Evolutionary conservation across 1,140 invertebrate genomes (phyloP), one percentile per base, ranked within the genome.

Genomic region (Batillaria attramentaria): DNA sequence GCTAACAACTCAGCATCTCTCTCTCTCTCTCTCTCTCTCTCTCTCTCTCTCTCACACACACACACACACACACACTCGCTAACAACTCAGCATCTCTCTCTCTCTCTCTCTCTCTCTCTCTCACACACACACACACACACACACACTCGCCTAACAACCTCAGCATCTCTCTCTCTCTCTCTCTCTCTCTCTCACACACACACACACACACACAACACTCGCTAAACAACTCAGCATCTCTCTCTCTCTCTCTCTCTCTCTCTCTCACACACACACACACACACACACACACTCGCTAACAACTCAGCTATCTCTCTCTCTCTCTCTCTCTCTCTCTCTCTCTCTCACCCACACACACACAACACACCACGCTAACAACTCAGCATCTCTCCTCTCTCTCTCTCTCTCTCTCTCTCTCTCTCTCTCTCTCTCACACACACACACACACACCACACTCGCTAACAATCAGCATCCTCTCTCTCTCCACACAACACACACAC

Each of bases 341-440:
- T 16, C 50, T 16, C 13, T 16, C 50, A 54, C 50, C 16, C 50
- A 54, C 50, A 54, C 13, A 54, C 13, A 54, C 13, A 54, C 50
- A 54, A 16, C 16, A 16, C 16, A 16, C 16, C 13, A 54, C 50
- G n/a, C 50, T 16, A 16, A 54, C 50, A 54, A 16, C 16, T 13
- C 16, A 16, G n/a, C 50, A 54, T n/a, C 16, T 8, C 24, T 35
- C 24, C 10, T 13, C 13, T 28, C 13, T 13, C 13, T 28, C 28
- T 28, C 62, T 28, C 10, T 13, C 62, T 28, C 28, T 28, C 62
- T 13, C 62, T 13, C 62, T 13, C n/a, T 13, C 62, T 20, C 62
- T 20, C 62, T 20, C 62, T 20, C 62, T 20, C n/a, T 20, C 62
- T 20, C 62, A 66, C 62, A 66, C 62, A 66, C 62, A 66, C n/a